Evolutionary conservation across 2,113 vertebrate species (phyloP), one percentile per base, ranked within the genome.

Genomic region (Eudyptes chrysolophus): DNA sequence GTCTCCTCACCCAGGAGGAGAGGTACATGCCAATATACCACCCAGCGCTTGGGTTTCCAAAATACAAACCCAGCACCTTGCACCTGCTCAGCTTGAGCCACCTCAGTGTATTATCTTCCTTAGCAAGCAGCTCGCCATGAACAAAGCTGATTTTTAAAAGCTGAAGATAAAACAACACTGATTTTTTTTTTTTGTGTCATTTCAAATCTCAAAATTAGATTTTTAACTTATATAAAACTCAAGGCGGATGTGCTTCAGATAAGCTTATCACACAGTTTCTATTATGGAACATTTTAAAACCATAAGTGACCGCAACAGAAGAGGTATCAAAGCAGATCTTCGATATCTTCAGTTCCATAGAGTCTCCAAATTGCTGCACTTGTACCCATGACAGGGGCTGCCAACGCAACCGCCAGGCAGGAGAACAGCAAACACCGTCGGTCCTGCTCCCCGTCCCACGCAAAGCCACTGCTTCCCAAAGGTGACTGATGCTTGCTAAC

Each of bases 11-110:
- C 48, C 88, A 3, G 44, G 15, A 42, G 20, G 20, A 48, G 42
- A 32, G 13, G 6, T 32, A 25, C 16, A 6, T 30, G 17, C 26
- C 0, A 1, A 25, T 2, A 11, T 44, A 30, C 17, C 1, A 0
- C 36, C 29, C 62, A 15, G 54, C 32, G 14, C 44, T 48, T 13
- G 29, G 25, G 9, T 55, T 58, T 58, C 65, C n/a, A 29, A 79
- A 75, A 62, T 52, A 16, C 71, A 65, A 58, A 69, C 24, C 22
- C 65, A 29, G 65, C 4, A 3, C 30, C 24, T 20, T 4, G 11
- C 34, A 51, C 40, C 49, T 46, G 78, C 70, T 85, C 30, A 40
- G 75, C 48, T 7, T 13, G 8, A 82, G 61, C 51, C 38, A 21
- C 32, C 62, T 13, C 52, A 10, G 21, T 10, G 46, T 9, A 21